phyloP scores from a whole-genome alignment of 2,797 vertebrate species.

The Emydoidea blandingii region DNA sequence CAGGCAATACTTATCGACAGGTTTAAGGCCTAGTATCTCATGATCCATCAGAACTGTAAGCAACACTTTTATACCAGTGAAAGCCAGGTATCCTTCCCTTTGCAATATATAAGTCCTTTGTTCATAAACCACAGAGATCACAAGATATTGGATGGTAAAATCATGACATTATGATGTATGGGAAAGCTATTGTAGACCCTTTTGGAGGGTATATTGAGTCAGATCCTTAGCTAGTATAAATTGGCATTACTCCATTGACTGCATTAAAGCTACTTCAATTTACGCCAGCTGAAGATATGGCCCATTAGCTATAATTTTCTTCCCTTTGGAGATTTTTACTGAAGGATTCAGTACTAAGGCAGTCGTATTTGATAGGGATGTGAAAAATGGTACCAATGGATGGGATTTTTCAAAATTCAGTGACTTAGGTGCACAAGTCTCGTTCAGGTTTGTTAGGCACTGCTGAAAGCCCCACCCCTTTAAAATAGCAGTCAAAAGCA shows the following conservation, averaged over 20 bases:
- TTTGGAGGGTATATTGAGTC: neutral
- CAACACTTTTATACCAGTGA: neutral
- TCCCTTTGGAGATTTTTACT: neutral
- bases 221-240: neutral
- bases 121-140: neutral
- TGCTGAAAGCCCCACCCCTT: neutral
- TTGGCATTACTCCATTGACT: neutral
- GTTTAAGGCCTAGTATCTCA: neutral
- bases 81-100: neutral
- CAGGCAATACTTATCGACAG: neutral
- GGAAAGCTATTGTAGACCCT: neutral
- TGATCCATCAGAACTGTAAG: neutral
- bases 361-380: neutral
- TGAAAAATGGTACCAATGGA: fast-evolving
- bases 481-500: neutral
- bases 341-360: neutral
- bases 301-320: neutral
- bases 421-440: neutral
- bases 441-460: neutral
- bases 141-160: neutral
- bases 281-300: fast-evolving
- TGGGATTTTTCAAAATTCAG: neutral
- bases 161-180: neutral
- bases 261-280: neutral
- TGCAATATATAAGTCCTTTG: neutral